phyloP scores from a whole-genome alignment of 2,113 vertebrate species.

The Turnix velox region DNA sequence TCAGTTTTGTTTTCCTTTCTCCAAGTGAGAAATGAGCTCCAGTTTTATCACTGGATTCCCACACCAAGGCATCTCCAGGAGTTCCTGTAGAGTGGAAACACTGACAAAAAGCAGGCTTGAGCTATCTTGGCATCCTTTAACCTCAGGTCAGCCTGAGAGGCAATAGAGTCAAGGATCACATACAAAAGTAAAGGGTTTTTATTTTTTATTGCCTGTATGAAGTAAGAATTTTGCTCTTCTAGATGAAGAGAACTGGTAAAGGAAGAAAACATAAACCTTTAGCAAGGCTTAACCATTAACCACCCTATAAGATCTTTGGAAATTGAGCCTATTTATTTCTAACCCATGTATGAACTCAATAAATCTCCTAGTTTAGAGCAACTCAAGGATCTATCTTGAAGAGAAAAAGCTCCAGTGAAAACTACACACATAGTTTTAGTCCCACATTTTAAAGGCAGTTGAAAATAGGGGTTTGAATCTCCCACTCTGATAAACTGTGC shows the following conservation, averaged over 20 bases:
- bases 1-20: conserved; percentile 78
- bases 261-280: background rate
- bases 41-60: conserved; percentile 85
- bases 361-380: background rate
- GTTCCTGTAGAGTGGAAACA: conserved; percentile 74
- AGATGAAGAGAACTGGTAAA: background rate
- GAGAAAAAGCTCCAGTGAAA: background rate
- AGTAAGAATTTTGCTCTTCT: conserved; percentile 7
- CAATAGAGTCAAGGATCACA: conserved; percentile 32
- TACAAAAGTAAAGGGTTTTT: background rate
- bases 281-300: conserved; percentile 55
- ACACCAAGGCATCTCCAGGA: conserved; percentile 81
- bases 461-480: background rate
- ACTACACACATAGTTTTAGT: background rate
- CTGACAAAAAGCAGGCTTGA: conserved; percentile 89
- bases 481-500: conserved; percentile 10
- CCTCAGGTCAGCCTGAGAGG: conserved; percentile 68
- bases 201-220: background rate
- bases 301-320: background rate
- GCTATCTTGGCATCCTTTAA: conserved; percentile 82
- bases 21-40: conserved; percentile 60
- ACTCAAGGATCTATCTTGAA: background rate
- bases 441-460: background rate
- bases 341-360: background rate
- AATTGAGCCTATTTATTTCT: conserved; percentile 30